Conservation (phyloP, 2,113 vertebrate species). For the Carettochelys insculpta region DNA sequence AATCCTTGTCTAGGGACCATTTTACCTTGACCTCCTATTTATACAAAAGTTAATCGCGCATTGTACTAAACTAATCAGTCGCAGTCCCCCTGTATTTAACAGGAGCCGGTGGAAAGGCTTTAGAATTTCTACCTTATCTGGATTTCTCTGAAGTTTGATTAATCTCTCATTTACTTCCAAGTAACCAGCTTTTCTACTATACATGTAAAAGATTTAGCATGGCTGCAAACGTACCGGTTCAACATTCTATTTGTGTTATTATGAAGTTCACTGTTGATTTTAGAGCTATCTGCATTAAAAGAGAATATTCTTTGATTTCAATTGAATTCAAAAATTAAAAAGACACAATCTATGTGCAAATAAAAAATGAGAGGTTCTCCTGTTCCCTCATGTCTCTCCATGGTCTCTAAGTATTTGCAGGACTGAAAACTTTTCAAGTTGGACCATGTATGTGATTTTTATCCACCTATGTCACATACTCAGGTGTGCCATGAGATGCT, state of each 20-base stretch:
- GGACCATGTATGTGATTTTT: rapidly evolving
- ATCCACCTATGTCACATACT: background rate
- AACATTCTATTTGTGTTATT: background rate
- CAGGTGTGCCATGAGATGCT: background rate
- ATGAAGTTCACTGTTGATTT: background rate
- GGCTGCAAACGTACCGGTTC: background rate
- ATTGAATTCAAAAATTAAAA: background rate
- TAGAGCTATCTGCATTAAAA: background rate
- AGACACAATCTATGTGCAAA: background rate
- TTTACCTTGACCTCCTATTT: background rate
- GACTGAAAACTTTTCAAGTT: background rate
- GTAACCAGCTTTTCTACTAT: background rate
- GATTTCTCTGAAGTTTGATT: background rate
- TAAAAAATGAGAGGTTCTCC: background rate
- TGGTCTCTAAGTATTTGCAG: background rate
- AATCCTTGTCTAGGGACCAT: background rate
- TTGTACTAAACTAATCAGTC: background rate
- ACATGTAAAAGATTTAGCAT: background rate
- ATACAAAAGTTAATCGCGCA: background rate
- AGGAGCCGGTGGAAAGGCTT: background rate
- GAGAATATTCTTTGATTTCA: background rate
- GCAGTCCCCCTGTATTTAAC: background rate
- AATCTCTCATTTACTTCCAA: background rate
- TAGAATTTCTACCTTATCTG: background rate
- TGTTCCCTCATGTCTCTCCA: background rate